Base-by-base conservation (phyloP, 2,888 invertebrate genomes). In the Leptura quadrifasciata region DNA sequence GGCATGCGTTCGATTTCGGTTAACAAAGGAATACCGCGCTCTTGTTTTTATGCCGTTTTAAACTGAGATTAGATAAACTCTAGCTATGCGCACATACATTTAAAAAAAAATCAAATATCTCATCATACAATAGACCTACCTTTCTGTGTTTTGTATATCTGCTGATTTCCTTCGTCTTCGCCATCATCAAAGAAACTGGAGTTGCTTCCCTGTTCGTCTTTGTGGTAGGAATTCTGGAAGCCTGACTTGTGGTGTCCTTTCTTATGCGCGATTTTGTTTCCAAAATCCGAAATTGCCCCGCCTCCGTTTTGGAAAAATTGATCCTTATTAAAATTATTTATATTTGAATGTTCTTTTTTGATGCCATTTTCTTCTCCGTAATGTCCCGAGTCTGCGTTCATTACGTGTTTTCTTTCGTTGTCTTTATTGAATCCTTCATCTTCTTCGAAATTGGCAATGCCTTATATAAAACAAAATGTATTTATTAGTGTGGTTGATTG, bases 201-300 rank as follows among this genome's bases (percentile, higher is more conserved):
- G 82, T 93, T 93, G 83, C 92, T 93, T 0, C 93, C 94, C 12
- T 92, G 92, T 85, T 94, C 94, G 80, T 94, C 94, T 86, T 94
- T 94, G 83, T 93, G 93, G 83, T 94, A 94, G 15, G 92, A 92
- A 83, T 94, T 94, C 81, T 92, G 92, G 85, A 93, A 94, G 18
- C 94, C 94, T 79, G 93, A 91, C 74, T 93, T 93, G 81, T 93
- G 93, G 80, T 93, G 93, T 3, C 94, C 94, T 85, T 94, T 94
- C 83, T 93, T 93, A 79, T 93, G 92, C 0, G 90, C 91, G 72
- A 83, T 80, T 76, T 88, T 86, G 52, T 84, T 86, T 39, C 84
- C 86, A 9, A 84, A 73, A 70, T 88, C 86, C 6, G 83, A 73
- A 1, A 84, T 75, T 31, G 82, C 79, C 3, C 85, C 86, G 0